A percentile compares a stretch with the other conserved stretches of the same genome.
phyloP scores from a whole-genome alignment of 2,113 vertebrate genomes.

The Xenus cinereus region DNA sequence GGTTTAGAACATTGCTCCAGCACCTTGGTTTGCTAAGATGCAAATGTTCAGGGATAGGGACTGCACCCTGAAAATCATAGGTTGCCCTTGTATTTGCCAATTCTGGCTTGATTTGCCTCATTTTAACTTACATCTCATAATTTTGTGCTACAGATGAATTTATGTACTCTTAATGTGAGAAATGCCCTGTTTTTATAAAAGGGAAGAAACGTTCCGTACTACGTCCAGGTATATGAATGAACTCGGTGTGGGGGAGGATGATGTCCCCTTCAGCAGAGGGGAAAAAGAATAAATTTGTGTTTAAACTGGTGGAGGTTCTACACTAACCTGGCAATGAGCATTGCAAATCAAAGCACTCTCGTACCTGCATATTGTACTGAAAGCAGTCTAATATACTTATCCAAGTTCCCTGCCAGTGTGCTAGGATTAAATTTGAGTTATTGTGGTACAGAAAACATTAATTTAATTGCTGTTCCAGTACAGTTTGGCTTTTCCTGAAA shows the following conservation, averaged over 20 bases:
- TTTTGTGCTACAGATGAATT: neutral
- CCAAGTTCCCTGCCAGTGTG: neutral
- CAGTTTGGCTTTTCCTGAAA: neutral
- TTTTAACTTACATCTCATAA: neutral
- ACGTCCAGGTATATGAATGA: neutral
- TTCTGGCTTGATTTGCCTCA: neutral
- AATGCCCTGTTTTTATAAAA: neutral
- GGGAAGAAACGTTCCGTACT: neutral
- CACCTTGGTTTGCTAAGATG: neutral
- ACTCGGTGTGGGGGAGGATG: neutral
- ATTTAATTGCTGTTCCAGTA: neutral
- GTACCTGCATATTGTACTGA: neutral
- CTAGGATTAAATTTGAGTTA: constrained; percentile 24
- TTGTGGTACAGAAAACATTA: neutral
- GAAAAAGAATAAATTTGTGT: neutral
- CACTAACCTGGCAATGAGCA: neutral
- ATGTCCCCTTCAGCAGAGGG: neutral
- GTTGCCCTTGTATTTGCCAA: neutral
- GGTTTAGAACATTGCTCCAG: neutral
- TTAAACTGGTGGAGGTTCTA: neutral
- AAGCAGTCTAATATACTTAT: constrained; percentile 7
- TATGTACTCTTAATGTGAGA: neutral
- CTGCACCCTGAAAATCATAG: neutral
- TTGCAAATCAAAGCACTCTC: neutral
- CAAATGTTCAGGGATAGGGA: neutral